phyloP scores from a whole-genome alignment of 2,113 vertebrate species.

The Dolichallabes microphthalmus region DNA sequence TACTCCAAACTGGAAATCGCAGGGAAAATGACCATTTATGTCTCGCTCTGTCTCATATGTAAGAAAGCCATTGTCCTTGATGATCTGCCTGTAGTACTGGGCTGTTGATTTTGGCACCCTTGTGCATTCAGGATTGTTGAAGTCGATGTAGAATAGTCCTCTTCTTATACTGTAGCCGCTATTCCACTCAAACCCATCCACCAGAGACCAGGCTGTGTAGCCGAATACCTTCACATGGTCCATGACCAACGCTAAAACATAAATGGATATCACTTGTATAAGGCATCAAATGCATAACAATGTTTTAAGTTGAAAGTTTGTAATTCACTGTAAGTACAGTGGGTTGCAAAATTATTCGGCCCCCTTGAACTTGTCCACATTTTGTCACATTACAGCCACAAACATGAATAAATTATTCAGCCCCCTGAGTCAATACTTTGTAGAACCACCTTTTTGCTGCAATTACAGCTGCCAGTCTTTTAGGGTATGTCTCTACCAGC shows the following conservation, averaged over 20 bases:
- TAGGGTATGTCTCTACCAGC: too few species aligned
- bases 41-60: conserved; percentile 60
- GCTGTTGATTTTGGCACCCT: conserved; percentile 87
- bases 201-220: conserved; percentile 89
- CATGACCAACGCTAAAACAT: conserved; percentile 76
- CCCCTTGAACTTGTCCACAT: too few species aligned
- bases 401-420: too few species aligned
- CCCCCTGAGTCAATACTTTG: too few species aligned
- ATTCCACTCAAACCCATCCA: conserved; percentile 96
- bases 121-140: conserved; percentile 73
- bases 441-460: too few species aligned
- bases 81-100: conserved; percentile 81
- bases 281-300: not conserved
- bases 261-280: not conserved
- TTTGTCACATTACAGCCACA: too few species aligned
- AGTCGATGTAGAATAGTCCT: conserved; percentile 89
- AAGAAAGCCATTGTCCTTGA: conserved; percentile 82
- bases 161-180: conserved; percentile 79
- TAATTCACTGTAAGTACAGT: not conserved
- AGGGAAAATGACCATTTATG: conserved; percentile 80
- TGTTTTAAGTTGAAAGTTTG: not conserved
- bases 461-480: too few species aligned
- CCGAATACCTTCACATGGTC: conserved; percentile 85
- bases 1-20: conserved; percentile 90
- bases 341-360: too few species aligned